These are phyloP conservation scores for Scaptodrosophila lebanonensis DNA, from an alignment of 1,140 invertebrate species.

Conservation along the genomic window DNA sequence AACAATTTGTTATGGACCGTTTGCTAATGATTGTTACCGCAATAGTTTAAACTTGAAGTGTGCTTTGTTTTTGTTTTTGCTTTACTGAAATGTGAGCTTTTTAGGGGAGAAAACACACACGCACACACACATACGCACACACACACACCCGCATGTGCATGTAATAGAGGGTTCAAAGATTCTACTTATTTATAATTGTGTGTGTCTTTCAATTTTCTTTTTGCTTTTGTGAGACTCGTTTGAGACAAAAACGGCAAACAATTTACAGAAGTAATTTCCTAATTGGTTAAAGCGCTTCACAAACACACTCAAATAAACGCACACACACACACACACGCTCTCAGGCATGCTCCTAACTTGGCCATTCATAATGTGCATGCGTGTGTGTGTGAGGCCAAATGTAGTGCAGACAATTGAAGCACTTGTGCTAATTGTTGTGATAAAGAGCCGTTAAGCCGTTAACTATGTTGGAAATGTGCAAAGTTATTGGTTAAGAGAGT, in stretches of 20 bases:
- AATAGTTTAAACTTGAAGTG: slow-evolving; percentile 22
- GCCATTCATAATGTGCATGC: slow-evolving; percentile 28
- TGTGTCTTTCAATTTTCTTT: slow-evolving; percentile 10
- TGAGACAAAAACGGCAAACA: too few species aligned
- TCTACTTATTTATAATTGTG: slow-evolving; percentile 27
- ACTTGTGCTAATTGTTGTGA: slow-evolving; percentile 54
- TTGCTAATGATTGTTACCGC: slow-evolving; percentile 21
- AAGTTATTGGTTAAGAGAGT: background rate
- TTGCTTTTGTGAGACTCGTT: slow-evolving; percentile 25
- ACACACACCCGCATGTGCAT: too few species aligned
- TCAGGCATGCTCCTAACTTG: slow-evolving; percentile 4
- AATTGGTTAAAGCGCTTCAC: slow-evolving; percentile 51
- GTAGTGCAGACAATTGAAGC: slow-evolving; percentile 54
- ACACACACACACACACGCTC: background rate
- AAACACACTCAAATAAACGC: slow-evolving; percentile 19
- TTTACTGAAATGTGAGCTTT: too few species aligned
- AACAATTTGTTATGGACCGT: too few species aligned
- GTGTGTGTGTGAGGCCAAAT: slow-evolving; percentile 27
- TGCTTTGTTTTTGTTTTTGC: slow-evolving; percentile 1
- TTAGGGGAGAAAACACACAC: slow-evolving; percentile 10
- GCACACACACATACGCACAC: too few species aligned
- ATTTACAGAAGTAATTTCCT: slow-evolving; percentile 62
- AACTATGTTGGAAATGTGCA: background rate
- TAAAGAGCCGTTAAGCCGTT: slow-evolving; percentile 29
- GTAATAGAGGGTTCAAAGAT: too few species aligned